These are phyloP conservation scores for Temnothorax ravouxi DNA, from an alignment of 2,888 invertebrate species.

Conservation along the genomic window DNA sequence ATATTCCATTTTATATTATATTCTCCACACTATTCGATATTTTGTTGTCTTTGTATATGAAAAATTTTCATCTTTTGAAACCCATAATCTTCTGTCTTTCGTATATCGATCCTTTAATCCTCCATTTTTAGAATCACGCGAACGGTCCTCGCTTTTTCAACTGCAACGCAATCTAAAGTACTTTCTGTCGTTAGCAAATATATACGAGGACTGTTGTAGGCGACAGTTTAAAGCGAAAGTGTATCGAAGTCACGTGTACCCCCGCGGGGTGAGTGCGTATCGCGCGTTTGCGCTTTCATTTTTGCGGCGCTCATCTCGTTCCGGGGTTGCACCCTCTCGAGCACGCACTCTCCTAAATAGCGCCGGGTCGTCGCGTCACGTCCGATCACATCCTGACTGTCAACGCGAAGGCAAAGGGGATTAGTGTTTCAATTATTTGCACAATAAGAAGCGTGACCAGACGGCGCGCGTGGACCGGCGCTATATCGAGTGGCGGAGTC, in stretches of 20 bases:
- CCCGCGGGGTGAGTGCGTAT: slow-evolving; percentile 74
- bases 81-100: not conserved
- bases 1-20: not conserved
- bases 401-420: slow-evolving; percentile 76
- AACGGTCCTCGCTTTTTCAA: not conserved
- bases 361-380: slow-evolving; percentile 37
- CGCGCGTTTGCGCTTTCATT: slow-evolving; percentile 76
- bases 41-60: not conserved
- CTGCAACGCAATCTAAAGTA: not conserved
- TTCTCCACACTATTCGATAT: not conserved
- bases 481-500: slow-evolving; percentile 82
- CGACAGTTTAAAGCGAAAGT: slow-evolving; percentile 51
- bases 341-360: slow-evolving; percentile 69
- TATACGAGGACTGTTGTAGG: not conserved
- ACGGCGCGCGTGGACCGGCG: slow-evolving; percentile 65
- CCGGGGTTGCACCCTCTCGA: slow-evolving; percentile 80
- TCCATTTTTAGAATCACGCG: not conserved
- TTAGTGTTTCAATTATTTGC: slow-evolving; percentile 86
- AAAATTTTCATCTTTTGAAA: not conserved
- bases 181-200: slow-evolving; percentile 28
- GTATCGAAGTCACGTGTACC: slow-evolving; percentile 84
- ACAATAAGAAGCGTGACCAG: slow-evolving; percentile 76
- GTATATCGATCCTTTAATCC: not conserved
- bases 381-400: slow-evolving; percentile 67
- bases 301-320: slow-evolving; percentile 76